phyloP scores from a whole-genome alignment of 1,140 invertebrate species.

The Musca vetustissima region DNA sequence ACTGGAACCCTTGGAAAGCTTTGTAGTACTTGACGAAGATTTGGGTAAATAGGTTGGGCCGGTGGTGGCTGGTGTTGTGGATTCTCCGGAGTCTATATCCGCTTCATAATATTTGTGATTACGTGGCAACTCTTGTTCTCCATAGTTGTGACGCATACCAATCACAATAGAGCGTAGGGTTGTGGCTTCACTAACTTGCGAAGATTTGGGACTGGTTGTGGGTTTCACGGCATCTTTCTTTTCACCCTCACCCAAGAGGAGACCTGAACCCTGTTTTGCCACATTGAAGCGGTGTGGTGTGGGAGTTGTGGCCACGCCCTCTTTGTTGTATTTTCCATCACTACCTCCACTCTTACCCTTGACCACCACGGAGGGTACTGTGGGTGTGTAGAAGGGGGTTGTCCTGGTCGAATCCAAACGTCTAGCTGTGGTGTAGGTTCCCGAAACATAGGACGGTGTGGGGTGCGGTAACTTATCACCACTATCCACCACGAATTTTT shows the following conservation, averaged over 20 bases:
- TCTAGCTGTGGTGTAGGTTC: slow-evolving; percentile 38
- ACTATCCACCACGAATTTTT: slow-evolving; percentile 1
- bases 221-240: neutral
- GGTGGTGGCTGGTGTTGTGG: slow-evolving; percentile 35
- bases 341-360: slow-evolving; percentile 43
- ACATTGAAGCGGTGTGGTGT: slow-evolving; percentile 31
- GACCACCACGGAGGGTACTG: slow-evolving; percentile 45
- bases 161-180: slow-evolving; percentile 44
- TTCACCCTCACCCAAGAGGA: neutral
- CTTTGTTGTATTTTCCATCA: slow-evolving; percentile 38
- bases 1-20: slow-evolving; percentile 31
- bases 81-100: neutral
- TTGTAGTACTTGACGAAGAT: slow-evolving; percentile 3
- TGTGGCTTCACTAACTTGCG: slow-evolving; percentile 33
- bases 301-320: slow-evolving; percentile 34
- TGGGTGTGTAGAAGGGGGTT: slow-evolving; percentile 55
- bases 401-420: slow-evolving; percentile 45
- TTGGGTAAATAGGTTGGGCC: slow-evolving; percentile 52
- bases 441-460: slow-evolving; percentile 19
- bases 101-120: slow-evolving; percentile 12
- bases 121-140: slow-evolving; percentile 27
- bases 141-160: slow-evolving; percentile 49
- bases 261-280: slow-evolving; percentile 12
- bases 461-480: slow-evolving; percentile 13
- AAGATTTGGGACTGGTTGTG: neutral